phyloP scores from a whole-genome alignment of 2,888 invertebrate species.

The Drosophila anomelani region DNA sequence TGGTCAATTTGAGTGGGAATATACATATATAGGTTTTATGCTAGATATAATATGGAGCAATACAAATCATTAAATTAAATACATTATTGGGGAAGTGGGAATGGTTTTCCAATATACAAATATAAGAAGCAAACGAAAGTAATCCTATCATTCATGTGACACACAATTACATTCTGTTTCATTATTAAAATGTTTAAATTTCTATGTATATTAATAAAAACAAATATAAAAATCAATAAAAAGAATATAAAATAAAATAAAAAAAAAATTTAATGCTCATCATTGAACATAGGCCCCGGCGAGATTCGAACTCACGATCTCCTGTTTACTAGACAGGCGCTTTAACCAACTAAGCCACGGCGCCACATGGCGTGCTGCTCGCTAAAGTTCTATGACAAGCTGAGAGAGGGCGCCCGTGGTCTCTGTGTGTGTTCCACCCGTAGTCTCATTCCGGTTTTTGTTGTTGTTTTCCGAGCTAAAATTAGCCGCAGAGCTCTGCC shows the following conservation, averaged over 20 bases:
- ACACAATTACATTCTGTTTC: not conserved
- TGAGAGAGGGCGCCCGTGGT: constrained; percentile 11
- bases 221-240: not conserved
- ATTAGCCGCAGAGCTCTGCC: constrained; percentile 29
- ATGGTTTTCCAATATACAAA: too few species aligned
- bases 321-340: constrained; percentile 85
- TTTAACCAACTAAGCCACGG: constrained; percentile 85
- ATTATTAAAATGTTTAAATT: not conserved
- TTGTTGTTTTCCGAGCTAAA: constrained; percentile 43
- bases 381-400: constrained; percentile 40
- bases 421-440: not conserved
- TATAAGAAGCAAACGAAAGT: too few species aligned
- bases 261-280: constrained; percentile 14
- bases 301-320: constrained; percentile 85
- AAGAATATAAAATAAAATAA: not conserved
- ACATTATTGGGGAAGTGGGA: not conserved
- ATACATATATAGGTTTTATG: not conserved
- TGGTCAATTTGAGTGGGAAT: not conserved
- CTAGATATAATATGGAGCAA: not conserved
- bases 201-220: not conserved
- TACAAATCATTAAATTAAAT: not conserved
- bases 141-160: not conserved
- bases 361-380: constrained; percentile 66
- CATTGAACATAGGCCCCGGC: constrained; percentile 81
- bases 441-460: not conserved